A percentile compares a stretch with the other conserved stretches of the same genome.
Conservation (phyloP, 2,113 vertebrate species). For the Labrus mixtus region DNA sequence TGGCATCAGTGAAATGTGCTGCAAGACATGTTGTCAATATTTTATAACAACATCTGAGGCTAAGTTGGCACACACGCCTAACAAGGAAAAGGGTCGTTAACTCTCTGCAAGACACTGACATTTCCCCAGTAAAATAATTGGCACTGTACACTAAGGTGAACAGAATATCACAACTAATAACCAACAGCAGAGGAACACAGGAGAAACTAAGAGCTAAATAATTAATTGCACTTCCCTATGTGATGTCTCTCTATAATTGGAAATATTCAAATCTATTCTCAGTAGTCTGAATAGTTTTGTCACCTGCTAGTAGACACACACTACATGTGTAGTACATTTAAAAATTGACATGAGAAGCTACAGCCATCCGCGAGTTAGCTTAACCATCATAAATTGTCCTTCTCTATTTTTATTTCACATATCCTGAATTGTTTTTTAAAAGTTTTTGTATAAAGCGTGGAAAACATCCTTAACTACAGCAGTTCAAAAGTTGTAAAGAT, state of each 20-base stretch:
- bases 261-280: background rate
- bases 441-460: too few species aligned
- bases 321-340: too few species aligned
- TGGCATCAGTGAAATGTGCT: constrained; percentile 40
- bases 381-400: too few species aligned
- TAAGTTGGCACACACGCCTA: constrained; percentile 48
- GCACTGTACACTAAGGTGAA: constrained; percentile 1
- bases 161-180: constrained; percentile 33
- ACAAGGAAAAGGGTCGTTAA: constrained; percentile 38
- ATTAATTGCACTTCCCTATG: background rate
- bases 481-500: too few species aligned
- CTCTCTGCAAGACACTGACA: constrained; percentile 44
- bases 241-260: background rate
- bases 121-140: constrained; percentile 45
- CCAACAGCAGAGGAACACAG: background rate
- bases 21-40: constrained; percentile 61
- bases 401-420: too few species aligned
- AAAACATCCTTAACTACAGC: too few species aligned
- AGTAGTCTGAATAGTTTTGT: too few species aligned
- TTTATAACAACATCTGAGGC: constrained; percentile 60
- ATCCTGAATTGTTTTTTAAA: too few species aligned
- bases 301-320: too few species aligned
- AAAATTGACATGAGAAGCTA: too few species aligned
- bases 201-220: constrained; percentile 5
- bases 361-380: too few species aligned